These are phyloP conservation scores for Neodon shergylaensis DNA, from an alignment of 2,113 vertebrate genomes.

Conservation along the genomic window DNA sequence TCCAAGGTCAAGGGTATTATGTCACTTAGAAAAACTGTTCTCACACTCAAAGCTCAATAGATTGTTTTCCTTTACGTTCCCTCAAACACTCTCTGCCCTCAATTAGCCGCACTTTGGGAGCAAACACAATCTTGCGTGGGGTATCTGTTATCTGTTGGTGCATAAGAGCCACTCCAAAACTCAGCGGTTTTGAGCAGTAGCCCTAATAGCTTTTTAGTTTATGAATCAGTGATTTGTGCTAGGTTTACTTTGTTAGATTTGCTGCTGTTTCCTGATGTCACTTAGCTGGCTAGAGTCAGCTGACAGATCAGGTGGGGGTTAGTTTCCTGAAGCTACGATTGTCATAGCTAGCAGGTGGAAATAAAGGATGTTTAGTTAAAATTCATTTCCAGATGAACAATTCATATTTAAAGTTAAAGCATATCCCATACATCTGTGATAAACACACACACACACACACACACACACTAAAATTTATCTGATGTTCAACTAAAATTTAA, in stretches of 20 bases:
- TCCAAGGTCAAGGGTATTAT: background rate
- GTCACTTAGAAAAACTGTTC: background rate
- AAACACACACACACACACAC: background rate
- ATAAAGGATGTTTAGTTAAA: slow-evolving; percentile 15
- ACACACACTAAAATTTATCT: background rate
- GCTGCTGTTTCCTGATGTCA: slow-evolving; percentile 19
- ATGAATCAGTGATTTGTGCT: slow-evolving; percentile 21
- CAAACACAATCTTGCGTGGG: background rate
- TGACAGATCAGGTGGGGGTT: background rate
- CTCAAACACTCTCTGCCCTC: slow-evolving; percentile 11
- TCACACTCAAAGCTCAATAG: background rate
- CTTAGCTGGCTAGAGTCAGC: background rate
- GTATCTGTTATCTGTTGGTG: background rate
- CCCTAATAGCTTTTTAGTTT: slow-evolving; percentile 25
- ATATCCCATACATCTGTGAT: background rate
- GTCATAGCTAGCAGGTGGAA: background rate
- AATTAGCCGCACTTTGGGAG: slow-evolving; percentile 3
- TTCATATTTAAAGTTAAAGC: slow-evolving; percentile 43
- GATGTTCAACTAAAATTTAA: slow-evolving; percentile 21
- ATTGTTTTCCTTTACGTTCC: background rate
- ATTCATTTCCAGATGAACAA: slow-evolving; percentile 29
- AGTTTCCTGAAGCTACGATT: background rate
- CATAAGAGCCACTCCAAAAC: slow-evolving; percentile 35
- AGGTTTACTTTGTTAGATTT: background rate
- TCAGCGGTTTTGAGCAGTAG: slow-evolving; percentile 18